phyloP scores from a whole-genome alignment of 2,797 vertebrate genomes.

The Onychomys leucogaster region DNA sequence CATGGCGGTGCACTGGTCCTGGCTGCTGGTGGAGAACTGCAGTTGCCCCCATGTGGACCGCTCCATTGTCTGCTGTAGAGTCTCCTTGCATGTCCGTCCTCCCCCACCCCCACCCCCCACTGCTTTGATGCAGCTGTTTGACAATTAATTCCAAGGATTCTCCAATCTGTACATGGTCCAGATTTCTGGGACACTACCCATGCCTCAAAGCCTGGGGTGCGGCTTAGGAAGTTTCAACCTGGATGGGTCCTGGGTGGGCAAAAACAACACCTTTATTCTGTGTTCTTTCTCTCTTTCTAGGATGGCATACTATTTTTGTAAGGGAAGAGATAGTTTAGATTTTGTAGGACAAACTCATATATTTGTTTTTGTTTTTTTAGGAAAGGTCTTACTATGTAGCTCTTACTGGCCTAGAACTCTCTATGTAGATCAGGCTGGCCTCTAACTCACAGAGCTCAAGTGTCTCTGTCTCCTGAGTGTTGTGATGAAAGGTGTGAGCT shows the following conservation, averaged over 20 bases:
- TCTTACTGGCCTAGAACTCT: neutral
- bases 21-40: neutral
- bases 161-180: neutral
- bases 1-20: neutral
- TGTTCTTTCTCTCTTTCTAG: neutral
- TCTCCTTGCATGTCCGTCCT: neutral
- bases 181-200: neutral
- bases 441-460: neutral
- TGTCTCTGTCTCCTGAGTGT: neutral
- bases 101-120: no score
- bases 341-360: neutral
- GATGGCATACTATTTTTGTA: neutral
- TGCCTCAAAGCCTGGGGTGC: neutral
- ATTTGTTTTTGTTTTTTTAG: neutral
- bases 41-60: accelerated
- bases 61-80: neutral
- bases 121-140: neutral
- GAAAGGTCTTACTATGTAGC: neutral
- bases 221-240: conserved; percentile 35
- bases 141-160: neutral
- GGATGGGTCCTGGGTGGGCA: neutral
- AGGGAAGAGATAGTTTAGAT: neutral
- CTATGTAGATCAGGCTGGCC: neutral
- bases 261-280: neutral
- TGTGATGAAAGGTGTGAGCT: neutral